These are phyloP conservation scores for Hypsibius dujardini DNA, from an alignment of 1,140 invertebrate genomes.

Conservation along the genomic window DNA sequence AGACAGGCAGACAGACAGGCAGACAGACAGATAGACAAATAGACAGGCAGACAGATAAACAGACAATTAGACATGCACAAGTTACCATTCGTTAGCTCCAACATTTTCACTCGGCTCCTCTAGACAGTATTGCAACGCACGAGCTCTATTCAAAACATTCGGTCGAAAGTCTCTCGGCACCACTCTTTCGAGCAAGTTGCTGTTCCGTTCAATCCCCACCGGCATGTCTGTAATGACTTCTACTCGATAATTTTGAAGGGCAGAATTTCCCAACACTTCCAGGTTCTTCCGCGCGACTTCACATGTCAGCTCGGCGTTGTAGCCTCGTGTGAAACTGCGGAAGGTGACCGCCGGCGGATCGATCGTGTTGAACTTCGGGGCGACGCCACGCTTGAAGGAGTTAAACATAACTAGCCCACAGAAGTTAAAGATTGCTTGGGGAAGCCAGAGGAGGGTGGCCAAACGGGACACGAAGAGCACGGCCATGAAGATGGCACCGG, in stretches of 20 bases:
- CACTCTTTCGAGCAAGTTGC: conserved; percentile 27
- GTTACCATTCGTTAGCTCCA: conserved; percentile 30
- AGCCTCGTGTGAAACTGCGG: conserved; percentile 7
- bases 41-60: no score
- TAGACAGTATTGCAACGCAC: conserved; percentile 36
- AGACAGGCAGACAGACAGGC: no score
- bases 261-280: neutral
- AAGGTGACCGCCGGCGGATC: neutral
- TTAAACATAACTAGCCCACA: neutral
- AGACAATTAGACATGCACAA: no score
- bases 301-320: neutral
- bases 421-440: neutral
- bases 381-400: neutral
- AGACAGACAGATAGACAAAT: no score
- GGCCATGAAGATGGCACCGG: neutral
- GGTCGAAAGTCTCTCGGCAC: conserved; percentile 30
- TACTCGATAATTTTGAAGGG: neutral
- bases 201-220: neutral
- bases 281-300: neutral
- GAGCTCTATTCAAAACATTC: conserved; percentile 34
- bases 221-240: neutral
- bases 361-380: neutral
- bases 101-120: conserved; percentile 30
- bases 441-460: neutral
- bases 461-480: neutral